Conservation (phyloP, 1,140 invertebrate genomes). For the Trichogramma pretiosum region DNA sequence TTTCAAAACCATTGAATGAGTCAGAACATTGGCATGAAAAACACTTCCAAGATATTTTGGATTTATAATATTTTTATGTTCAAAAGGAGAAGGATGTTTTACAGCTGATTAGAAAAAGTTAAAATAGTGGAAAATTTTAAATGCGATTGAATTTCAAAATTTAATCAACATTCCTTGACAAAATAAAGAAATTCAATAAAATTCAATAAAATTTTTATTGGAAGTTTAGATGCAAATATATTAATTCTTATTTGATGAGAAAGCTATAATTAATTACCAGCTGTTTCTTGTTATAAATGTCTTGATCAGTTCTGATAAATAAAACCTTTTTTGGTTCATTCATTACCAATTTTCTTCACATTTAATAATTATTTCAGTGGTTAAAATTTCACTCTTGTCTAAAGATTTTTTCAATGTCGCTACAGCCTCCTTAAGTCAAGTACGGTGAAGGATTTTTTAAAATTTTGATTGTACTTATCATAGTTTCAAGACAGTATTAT, state of each 20-base stretch:
- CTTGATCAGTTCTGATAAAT: slow-evolving; percentile 20
- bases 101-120: no score
- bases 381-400: slow-evolving; percentile 1
- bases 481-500: slow-evolving; percentile 14
- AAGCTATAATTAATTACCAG: slow-evolving; percentile 3
- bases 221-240: no score
- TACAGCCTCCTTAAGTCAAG: slow-evolving; percentile 18
- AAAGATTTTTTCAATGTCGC: slow-evolving; percentile 17
- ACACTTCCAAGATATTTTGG: no score
- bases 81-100: no score
- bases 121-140: no score
- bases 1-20: no score
- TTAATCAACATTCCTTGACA: no score
- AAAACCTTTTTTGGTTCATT: slow-evolving; percentile 4
- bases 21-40: no score
- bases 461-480: not conserved
- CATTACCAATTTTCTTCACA: slow-evolving; percentile 2
- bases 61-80: no score
- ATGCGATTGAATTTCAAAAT: no score
- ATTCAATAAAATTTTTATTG: no score
- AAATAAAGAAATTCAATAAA: no score
- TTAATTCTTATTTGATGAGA: not conserved
- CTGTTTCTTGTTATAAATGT: slow-evolving; percentile 3
- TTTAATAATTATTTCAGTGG: slow-evolving; percentile 10
- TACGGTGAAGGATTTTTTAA: not conserved